phyloP scores from a whole-genome alignment of 2,113 vertebrate genomes.

The Serilophus lunatus region DNA sequence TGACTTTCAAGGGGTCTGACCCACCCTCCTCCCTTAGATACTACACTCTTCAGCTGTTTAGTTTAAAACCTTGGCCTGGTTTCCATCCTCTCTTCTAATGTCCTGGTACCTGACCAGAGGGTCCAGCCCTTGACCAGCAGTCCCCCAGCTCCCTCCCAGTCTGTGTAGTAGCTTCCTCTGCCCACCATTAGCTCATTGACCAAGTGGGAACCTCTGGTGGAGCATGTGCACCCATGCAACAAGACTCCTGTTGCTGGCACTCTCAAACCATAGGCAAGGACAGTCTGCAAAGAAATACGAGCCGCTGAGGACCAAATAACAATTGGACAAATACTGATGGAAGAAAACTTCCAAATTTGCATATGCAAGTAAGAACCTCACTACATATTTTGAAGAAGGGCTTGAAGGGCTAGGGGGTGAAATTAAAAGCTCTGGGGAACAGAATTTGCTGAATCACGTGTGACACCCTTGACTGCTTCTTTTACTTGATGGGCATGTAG shows the following conservation, averaged over 20 bases:
- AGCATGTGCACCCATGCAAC: not conserved
- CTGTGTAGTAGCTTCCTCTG: not conserved
- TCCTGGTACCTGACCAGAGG: not conserved
- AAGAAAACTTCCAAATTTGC: constrained; percentile 3
- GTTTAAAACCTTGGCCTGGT: not conserved
- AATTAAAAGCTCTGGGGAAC: constrained; percentile 17
- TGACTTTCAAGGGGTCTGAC: not conserved
- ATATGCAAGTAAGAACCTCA: constrained; percentile 48
- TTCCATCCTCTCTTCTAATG: not conserved
- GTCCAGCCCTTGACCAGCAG: not conserved
- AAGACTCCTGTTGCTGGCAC: not conserved
- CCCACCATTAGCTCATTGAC: not conserved
- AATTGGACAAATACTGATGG: not conserved
- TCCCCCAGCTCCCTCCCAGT: not conserved
- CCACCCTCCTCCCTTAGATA: not conserved
- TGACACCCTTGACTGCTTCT: not conserved
- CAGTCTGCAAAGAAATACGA: not conserved
- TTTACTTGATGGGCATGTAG: not conserved
- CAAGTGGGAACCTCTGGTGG: not conserved
- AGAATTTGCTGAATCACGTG: not conserved
- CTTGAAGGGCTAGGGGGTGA: not conserved
- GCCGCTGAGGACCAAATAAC: not conserved
- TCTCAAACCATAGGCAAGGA: not conserved
- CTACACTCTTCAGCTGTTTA: not conserved
- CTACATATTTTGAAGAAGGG: constrained; percentile 10